Conservation (phyloP, 2,797 vertebrate species). For the Pipistrellus nathusii region DNA sequence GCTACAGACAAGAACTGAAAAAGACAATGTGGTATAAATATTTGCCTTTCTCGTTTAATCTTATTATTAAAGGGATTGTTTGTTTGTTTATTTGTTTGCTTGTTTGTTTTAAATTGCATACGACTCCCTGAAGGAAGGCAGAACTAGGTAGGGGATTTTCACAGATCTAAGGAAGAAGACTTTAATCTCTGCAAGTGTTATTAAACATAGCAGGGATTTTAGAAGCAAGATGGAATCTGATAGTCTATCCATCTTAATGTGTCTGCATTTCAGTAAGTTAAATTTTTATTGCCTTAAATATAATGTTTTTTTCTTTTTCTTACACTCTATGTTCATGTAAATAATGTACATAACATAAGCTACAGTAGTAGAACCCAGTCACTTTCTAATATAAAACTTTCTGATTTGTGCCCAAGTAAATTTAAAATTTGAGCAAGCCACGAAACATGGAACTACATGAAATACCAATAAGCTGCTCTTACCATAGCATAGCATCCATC, state of each 20-base stretch:
- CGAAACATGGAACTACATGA: neutral
- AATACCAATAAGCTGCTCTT: conserved; percentile 71
- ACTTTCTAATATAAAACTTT: conserved; percentile 35
- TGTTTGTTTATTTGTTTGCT: neutral
- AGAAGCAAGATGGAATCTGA: conserved; percentile 24
- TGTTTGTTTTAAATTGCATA: neutral
- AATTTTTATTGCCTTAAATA: neutral
- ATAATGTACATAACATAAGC: neutral
- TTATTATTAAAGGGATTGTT: conserved; percentile 26
- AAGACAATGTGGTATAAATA: neutral
- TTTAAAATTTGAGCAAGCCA: neutral
- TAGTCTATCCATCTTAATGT: neutral
- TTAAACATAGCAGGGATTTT: neutral
- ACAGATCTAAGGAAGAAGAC: neutral
- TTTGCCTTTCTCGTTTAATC: conserved; percentile 23
- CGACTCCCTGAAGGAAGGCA: conserved; percentile 21
- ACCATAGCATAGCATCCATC: conserved; percentile 99
- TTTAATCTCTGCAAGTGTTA: neutral
- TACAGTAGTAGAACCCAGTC: neutral
- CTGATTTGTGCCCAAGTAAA: conserved; percentile 12
- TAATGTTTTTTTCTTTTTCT: neutral
- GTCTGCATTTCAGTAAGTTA: neutral
- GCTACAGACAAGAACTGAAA: neutral
- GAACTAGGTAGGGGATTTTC: neutral
- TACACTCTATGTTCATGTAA: neutral